Base-by-base conservation (phyloP, 1,140 invertebrate genomes). In the Formica selysi region DNA sequence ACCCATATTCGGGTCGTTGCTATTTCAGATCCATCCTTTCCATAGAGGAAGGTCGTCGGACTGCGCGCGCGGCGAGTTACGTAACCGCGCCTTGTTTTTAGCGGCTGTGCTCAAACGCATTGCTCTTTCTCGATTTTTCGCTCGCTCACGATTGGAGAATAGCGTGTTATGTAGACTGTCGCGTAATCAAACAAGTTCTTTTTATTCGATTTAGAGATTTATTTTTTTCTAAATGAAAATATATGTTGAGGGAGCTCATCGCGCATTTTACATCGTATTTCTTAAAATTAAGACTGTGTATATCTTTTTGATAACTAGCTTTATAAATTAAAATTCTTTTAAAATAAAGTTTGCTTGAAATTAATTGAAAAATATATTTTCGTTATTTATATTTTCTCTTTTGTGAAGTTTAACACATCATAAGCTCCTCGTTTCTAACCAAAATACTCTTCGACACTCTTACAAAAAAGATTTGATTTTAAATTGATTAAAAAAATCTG, bases 1-100 rank as follows among this genome's bases (percentile, higher is more conserved):
- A 95, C 95, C 95, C 92, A 95, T 95, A 95, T 95, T 95, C 94
- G 94, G 94, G 94, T 95, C 94, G 94, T 95, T 95, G 93, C 94
- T 95, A 95, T 95, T 95, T 95, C 94, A 94, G 94, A 95, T 95
- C 93, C 93, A 95, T 95, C 94, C 94, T 95, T 94, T 94, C 94
- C 93, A 94, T 94, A 95, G 94, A 95, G 94, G 94, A 95, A 95
- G 95, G 94, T 95, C 94, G 93, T 94, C 91, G 91, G 85, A 91
- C 86, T 89, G 86, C 87, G 91, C 87, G 79, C 79, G 79, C 79
- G 54, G 83, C 85, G 67, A 87, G 80, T 93, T 93, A 93, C 92
- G 92, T 93, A 93, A 93, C 87, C 68, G 38, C 71, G 90, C 90
- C 91, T 93, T 92, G 92, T 93, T 93, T 93, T 93, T 90, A 90